phyloP scores from a whole-genome alignment of 2,797 vertebrate genomes.

The Crenichthys baileyi region DNA sequence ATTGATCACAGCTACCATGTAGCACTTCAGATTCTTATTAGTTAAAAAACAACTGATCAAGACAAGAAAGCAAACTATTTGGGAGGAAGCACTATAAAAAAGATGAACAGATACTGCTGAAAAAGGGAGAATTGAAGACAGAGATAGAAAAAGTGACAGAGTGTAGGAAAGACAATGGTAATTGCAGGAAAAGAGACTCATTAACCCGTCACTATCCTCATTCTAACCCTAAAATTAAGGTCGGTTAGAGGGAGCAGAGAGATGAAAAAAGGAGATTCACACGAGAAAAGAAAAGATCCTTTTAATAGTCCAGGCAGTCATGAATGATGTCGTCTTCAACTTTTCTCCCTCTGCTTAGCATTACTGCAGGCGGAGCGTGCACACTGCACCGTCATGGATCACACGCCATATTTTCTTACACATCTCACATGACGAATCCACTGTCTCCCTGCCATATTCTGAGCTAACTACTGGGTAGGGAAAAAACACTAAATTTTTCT shows the following conservation, averaged over 20 bases:
- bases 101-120: slow-evolving; percentile 12
- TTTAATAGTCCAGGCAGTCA: slow-evolving; percentile 32
- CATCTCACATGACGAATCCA: slow-evolving; percentile 64
- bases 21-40: neutral
- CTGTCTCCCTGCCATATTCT: slow-evolving; percentile 53
- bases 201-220: slow-evolving; percentile 73
- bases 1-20: slow-evolving; percentile 50
- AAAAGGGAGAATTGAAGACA: slow-evolving; percentile 47
- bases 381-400: slow-evolving; percentile 57
- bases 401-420: slow-evolving; percentile 72
- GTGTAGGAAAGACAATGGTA: slow-evolving; percentile 60
- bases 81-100: slow-evolving; percentile 20
- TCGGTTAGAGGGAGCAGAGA: slow-evolving; percentile 51
- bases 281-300: slow-evolving; percentile 41
- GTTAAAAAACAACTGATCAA: neutral
- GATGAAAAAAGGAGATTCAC: slow-evolving; percentile 29
- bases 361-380: slow-evolving; percentile 51
- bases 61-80: slow-evolving; percentile 33
- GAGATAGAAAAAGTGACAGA: slow-evolving; percentile 39
- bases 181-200: slow-evolving; percentile 79
- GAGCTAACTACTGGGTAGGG: slow-evolving; percentile 42
- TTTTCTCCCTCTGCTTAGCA: slow-evolving; percentile 54
- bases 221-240: slow-evolving; percentile 72
- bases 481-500: slow-evolving; percentile 45
- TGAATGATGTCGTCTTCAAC: slow-evolving; percentile 39